Evolutionary conservation across 2,797 vertebrate genomes (phyloP), one percentile per base, ranked within the genome.

Genomic region (Masticophis lateralis): DNA sequence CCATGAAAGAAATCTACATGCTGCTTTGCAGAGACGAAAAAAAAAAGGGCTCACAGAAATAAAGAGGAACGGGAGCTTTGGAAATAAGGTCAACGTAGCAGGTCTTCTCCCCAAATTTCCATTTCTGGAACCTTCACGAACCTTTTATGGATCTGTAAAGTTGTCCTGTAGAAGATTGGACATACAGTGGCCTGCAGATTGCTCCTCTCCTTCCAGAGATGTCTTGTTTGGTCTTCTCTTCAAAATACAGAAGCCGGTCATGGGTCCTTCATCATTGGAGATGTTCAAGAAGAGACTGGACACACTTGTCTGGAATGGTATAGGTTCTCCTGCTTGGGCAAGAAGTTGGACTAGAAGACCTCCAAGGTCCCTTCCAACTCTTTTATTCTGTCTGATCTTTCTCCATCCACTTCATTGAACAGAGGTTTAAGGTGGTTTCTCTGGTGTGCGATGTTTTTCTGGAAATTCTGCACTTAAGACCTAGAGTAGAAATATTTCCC

Each of bases 1-100:
- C 9, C 55, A 88, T 51, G 92, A 91, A 93, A 32, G 92, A 94
- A 90, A 43, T 87, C 59, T 87, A 56, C 56, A 55, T 28, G 56
- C 59, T 59, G 53, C 79, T 60, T 10, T 53, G 59, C 22, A 20
- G 27, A 59, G 0, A 0, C 14, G 28, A 11, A 27, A 10, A 61
- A 61, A 53, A 51, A 61, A 61, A 61, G 6, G 60, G 25, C 60
- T 60, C 16, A 5, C 6, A 61, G 57, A 83, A 92, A 90, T 28
- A 89, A 79, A 27, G 0, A 53, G n/a, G 20, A 87, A 43, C 8
- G n/a, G 90, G 90, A 53, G 57, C 0, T 3, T 6, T 13, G n/a
- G n/a, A 55, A 13, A 37, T 27, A 20, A 53, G 0, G 66, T 47
- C 8, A 90, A 20, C 1, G 0, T 53, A 59, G 90, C 69, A 18